Evolutionary conservation across 2,888 invertebrate genomes (phyloP).

Genomic region (Drosophila sordidula): DNA sequence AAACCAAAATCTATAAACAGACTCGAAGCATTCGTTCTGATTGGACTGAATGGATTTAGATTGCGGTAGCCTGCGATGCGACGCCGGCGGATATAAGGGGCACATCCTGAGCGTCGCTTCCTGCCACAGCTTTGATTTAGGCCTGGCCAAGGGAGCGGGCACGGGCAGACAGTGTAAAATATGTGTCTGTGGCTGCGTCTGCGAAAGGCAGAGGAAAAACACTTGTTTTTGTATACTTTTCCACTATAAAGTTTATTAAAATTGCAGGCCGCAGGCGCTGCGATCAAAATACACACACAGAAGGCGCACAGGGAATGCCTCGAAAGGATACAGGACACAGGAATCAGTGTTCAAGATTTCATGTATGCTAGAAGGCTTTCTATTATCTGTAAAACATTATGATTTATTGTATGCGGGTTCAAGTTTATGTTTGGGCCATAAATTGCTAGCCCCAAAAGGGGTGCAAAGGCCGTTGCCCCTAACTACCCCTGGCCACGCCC

Average conservation of each 20-base stretch:
- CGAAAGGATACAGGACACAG: slow-evolving; percentile 19
- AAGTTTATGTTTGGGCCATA: slow-evolving; percentile 74
- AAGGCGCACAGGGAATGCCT: neutral
- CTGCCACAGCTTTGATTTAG: slow-evolving; percentile 1
- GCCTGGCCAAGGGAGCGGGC: slow-evolving; percentile 2
- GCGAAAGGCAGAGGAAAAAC: slow-evolving; percentile 4
- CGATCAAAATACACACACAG: slow-evolving; percentile 32
- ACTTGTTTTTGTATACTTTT: slow-evolving; percentile 36
- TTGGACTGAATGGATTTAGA: slow-evolving; percentile 11
- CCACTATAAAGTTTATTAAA: slow-evolving; percentile 48
- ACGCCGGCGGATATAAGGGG: slow-evolving; percentile 15
- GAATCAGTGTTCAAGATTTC: slow-evolving; percentile 34
- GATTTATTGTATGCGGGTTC: slow-evolving; percentile 77
- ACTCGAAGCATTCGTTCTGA: slow-evolving; percentile 10
- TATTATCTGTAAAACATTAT: slow-evolving; percentile 76
- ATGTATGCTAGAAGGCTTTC: slow-evolving; percentile 60
- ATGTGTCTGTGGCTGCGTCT: slow-evolving; percentile 33
- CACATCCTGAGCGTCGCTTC: slow-evolving; percentile 21
- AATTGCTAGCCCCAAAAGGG: slow-evolving; percentile 55
- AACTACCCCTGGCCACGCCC: slow-evolving; percentile 3
- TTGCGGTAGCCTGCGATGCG: slow-evolving; percentile 3
- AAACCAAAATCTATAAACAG: neutral
- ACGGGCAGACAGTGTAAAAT: slow-evolving; percentile 34
- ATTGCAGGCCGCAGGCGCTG: slow-evolving; percentile 54
- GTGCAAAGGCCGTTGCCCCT: slow-evolving; percentile 31